Base-by-base conservation (phyloP, 2,888 invertebrate genomes). In the Ormyrus rosae region DNA sequence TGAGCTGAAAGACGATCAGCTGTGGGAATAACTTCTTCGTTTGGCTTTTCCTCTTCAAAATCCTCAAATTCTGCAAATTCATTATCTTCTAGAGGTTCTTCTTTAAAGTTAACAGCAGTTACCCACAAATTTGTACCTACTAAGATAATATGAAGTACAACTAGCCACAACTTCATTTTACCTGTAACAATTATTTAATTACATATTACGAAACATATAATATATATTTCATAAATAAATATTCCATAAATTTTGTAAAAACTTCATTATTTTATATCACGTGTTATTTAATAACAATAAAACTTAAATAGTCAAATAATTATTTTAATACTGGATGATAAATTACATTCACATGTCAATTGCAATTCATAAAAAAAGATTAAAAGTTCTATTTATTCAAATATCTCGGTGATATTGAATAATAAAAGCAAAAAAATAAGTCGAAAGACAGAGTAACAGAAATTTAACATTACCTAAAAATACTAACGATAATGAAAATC, bases 21-120 rank as follows among this genome's bases (percentile, higher is more conserved):
- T 1, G 80, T 51, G 6, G 83, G 50, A 34, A 70, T 74, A 88
- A 89, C 88, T 84, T 69, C 73, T 3, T 85, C 84, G 64, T 83
- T 84, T 65, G 88, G 85, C 53, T 92, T 93, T 81, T 93, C 93
- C 46, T 96, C 96, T 64, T 94, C 94, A 90, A 96, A 95, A 89
- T 97, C 96, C 91, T 97, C 97, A 91, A 98, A 98, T 91, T 98
- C 98, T 0, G 98, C 98, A 92, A 98, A 98, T 87, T 98, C 98
- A 92, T 97, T 97, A 89, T 97, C 97, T 85, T 95, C 95, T 10
- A 91, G 88, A 81, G 92, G 88, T 79, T 92, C 92, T 79, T 92
- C 92, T 2, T 90, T 90, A 70, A 90, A 91, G 80, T 91, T 89
- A 4, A 34, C 34, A 5, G 89, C 91, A 51, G 91, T 91, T 5